phyloP scores from a whole-genome alignment of 2,113 vertebrate species.

The Psephotus haematonotus region DNA sequence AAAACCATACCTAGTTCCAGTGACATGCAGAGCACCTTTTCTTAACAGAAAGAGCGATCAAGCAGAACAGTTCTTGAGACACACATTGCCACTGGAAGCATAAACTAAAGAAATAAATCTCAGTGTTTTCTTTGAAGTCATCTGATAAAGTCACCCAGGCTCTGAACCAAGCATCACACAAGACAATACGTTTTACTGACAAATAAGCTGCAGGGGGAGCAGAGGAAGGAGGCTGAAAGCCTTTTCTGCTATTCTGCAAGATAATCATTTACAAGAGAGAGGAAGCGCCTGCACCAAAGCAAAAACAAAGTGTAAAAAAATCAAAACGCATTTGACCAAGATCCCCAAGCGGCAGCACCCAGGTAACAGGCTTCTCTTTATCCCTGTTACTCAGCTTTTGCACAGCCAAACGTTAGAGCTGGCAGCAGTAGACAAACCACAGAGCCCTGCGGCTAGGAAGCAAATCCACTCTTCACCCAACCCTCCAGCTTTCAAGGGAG shows the following conservation, averaged over 20 bases:
- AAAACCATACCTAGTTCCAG: not conserved
- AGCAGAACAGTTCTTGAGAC: not conserved
- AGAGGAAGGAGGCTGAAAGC: not conserved
- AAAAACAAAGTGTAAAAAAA: not conserved
- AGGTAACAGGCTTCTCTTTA: not conserved
- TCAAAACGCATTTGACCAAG: rapidly evolving
- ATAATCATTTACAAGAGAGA: not conserved
- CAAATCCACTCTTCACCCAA: not conserved
- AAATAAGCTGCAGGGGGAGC: not conserved
- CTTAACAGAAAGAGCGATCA: not conserved
- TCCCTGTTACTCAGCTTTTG: too few relatives aligned
- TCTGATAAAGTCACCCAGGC: not conserved
- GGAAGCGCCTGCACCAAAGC: not conserved
- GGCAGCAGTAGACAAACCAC: not conserved
- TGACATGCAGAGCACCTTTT: not conserved
- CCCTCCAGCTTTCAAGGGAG: not conserved
- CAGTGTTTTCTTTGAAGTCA: not conserved
- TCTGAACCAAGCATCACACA: not conserved
- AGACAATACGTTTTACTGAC: not conserved
- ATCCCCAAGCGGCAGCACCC: not conserved
- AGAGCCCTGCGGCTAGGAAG: not conserved
- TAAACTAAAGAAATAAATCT: not conserved
- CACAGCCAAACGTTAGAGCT: rapidly evolving
- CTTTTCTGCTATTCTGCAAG: not conserved
- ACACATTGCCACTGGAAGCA: not conserved